Conservation (phyloP, 2,113 vertebrate species). For the Tragelaphus imberbis region DNA sequence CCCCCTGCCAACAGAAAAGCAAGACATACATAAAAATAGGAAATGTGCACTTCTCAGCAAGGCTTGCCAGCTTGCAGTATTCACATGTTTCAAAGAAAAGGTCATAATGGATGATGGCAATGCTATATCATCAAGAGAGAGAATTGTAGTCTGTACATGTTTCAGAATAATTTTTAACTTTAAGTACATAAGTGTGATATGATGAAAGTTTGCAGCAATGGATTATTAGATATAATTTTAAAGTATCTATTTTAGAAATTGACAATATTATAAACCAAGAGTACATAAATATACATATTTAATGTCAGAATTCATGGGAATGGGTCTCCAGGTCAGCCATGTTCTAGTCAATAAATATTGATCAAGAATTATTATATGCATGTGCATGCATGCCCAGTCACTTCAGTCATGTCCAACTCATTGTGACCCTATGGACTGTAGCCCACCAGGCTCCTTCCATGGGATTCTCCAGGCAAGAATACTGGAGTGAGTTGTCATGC, state of each 20-base stretch:
- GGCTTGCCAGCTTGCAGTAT: background rate
- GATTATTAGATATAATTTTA: background rate
- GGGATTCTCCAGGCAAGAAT: background rate
- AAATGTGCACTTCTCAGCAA: constrained; percentile 27
- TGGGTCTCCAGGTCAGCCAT: background rate
- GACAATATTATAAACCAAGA: background rate
- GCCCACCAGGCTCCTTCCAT: background rate
- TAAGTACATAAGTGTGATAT: background rate
- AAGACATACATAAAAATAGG: background rate
- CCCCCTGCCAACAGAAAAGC: constrained; percentile 53
- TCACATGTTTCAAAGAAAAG: constrained; percentile 11
- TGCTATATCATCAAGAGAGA: background rate
- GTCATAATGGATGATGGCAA: background rate
- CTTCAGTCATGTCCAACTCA: background rate
- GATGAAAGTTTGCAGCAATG: background rate
- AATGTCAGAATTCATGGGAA: background rate
- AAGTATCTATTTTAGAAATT: background rate
- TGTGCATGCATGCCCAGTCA: background rate
- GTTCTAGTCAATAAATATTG: constrained; percentile 35
- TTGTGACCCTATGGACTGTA: background rate
- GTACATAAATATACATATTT: background rate
- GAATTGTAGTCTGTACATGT: background rate
- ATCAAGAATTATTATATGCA: background rate
- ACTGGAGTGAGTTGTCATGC: background rate
- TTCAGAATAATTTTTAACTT: background rate